Evolutionary conservation across 2,888 invertebrate species (phyloP), one percentile per base, ranked within the genome.

Genomic region (Drosophila conformis): DNA sequence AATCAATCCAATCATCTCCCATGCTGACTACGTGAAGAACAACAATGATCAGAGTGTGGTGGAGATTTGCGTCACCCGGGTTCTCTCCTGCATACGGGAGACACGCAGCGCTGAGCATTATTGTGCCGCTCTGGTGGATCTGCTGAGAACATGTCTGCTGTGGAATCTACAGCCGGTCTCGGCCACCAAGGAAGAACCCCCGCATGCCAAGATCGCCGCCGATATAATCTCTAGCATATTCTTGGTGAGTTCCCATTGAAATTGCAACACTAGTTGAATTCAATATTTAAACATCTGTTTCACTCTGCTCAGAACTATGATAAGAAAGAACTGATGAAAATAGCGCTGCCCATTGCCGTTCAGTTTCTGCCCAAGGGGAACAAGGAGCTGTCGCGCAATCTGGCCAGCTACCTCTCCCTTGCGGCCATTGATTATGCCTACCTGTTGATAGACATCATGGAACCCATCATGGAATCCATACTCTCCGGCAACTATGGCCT

Each of bases 221-320:
- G 99, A 99, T 94, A 96, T 99, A 76, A 97, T 99, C 91, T 98
- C 98, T 81, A 98, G 98, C 93, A 96, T 99, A 93, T 98, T 99
- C 94, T 94, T 98, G 95, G 98, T 98, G 93, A 94, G 95, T 40
- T 8, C 0, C 1, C 1, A 3, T 1, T 18, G 1, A 25, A 18
- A 5, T 11, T 92, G 2, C n/a, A 15, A 3, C 11, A 6, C 13
- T 4, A 15, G 0, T 25, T 21, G 0, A 46, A 8, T n/a, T 21
- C 11, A 27, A 25, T 15, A 21, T 15, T 2, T 7, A 0, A 15
- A 38, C 1, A 15, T 27, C 21, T 33, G 11, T 2, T 18, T 18
- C 29, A 13, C 10, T 1, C 13, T 8, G 29, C 38, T 2, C 93
- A 95, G 92, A 94, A 95, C 87, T 95, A 95, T 75, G 94, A 95